A percentile compares a stretch with the other conserved stretches of the same genome.
Evolutionary conservation across 2,888 invertebrate genomes (phyloP).

Genomic region (Cheilosia grossa): DNA sequence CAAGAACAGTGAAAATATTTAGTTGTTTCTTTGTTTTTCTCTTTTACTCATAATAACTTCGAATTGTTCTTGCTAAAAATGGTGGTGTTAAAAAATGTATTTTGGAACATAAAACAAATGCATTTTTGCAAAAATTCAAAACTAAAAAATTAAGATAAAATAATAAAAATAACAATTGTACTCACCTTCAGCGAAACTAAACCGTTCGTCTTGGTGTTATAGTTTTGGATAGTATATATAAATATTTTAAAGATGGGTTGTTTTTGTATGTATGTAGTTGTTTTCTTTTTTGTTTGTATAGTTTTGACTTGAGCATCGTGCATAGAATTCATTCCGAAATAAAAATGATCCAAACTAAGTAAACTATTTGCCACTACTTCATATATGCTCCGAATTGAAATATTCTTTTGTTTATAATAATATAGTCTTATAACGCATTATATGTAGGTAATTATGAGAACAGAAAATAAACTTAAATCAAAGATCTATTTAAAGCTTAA

Average conservation of each 20-base stretch:
- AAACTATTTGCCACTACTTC: conserved; percentile 64
- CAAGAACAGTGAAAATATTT: background rate
- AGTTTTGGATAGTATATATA: conserved; percentile 29
- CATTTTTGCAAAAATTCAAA: conserved; percentile 15
- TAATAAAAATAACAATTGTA: conserved; percentile 48
- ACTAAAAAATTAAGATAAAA: conserved; percentile 12
- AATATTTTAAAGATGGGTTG: conserved; percentile 38
- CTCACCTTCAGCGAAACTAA: conserved; percentile 63
- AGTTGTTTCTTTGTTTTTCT: background rate
- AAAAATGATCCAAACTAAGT: conserved; percentile 59
- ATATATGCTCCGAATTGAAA: conserved; percentile 54
- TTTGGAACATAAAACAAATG: background rate
- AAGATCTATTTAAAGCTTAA: conserved; percentile 58
- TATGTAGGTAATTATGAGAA: conserved; percentile 15
- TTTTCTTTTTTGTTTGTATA: conserved; percentile 7
- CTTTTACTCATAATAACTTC: background rate
- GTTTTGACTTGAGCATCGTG: conserved; percentile 68
- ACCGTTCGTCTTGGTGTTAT: conserved; percentile 37
- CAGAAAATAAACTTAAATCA: conserved; percentile 52
- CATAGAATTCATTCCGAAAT: conserved; percentile 70
- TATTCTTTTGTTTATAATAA: conserved; percentile 28
- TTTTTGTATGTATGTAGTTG: conserved; percentile 24
- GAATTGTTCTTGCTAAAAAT: background rate
- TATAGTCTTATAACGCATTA: conserved; percentile 36
- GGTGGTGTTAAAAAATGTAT: background rate